phyloP scores from a whole-genome alignment of 2,113 vertebrate species.

The Toxotes chatareus region DNA sequence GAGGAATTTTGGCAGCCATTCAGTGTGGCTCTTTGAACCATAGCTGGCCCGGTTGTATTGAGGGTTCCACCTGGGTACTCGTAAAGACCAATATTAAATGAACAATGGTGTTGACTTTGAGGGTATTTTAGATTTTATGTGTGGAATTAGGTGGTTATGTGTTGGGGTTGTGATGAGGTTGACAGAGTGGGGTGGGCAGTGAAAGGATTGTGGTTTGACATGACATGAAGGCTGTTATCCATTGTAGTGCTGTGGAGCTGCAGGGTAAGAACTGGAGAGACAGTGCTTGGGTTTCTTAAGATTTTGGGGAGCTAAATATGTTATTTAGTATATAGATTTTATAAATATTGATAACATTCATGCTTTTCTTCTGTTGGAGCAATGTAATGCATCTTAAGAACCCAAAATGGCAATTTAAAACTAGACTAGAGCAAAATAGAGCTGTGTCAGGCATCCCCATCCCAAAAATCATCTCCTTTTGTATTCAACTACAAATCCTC shows the following conservation, averaged over 20 bases:
- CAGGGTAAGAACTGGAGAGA: slow-evolving; percentile 46
- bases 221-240: slow-evolving; percentile 65
- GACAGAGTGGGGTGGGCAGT: slow-evolving; percentile 58
- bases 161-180: slow-evolving; percentile 52
- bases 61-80: slow-evolving; percentile 72
- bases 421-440: not conserved
- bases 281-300: slow-evolving; percentile 47
- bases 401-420: not conserved
- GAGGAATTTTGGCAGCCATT: slow-evolving; percentile 77
- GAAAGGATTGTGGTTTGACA: slow-evolving; percentile 71
- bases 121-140: slow-evolving; percentile 61
- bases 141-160: slow-evolving; percentile 64
- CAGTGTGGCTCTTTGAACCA: slow-evolving; percentile 75
- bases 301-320: not conserved
- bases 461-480: not conserved
- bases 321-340: not conserved
- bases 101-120: slow-evolving; percentile 72
- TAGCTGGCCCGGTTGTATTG: slow-evolving; percentile 61
- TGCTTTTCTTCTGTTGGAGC: slow-evolving; percentile 1
- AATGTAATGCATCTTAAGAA: slow-evolving; percentile 8
- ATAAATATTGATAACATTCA: slow-evolving; percentile 4
- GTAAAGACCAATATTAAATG: slow-evolving; percentile 67
- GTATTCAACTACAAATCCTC: not conserved
- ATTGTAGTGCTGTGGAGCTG: slow-evolving; percentile 62
- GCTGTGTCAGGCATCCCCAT: not conserved